Base-by-base conservation (phyloP, 1,140 invertebrate species). In the Lanistes nyassanus region DNA sequence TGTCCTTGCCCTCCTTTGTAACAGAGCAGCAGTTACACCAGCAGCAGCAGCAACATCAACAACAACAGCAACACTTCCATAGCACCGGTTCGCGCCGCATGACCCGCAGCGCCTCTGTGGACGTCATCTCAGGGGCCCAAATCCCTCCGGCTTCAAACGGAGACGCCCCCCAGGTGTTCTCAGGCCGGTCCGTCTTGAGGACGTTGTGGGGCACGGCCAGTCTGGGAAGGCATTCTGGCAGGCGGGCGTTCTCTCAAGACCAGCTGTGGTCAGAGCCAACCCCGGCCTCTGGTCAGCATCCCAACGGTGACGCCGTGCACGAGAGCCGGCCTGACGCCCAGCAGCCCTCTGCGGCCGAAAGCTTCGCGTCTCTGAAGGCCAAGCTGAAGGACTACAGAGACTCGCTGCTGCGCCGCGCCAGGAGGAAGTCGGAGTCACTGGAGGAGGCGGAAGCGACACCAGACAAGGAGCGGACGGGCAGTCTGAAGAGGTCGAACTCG, bases 371-470 rank as follows among this genome's bases (percentile, higher is more conserved):
- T 3, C 68, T 87, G 13, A 87, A 87, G 72, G 82, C 84, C 13
- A 86, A 86, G 73, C 76, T 87, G 13, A 82, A 84, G 68, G 84
- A 83, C n/a, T 87, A 84, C 78, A 77, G 83, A 55, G 86, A 86
- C 69, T 79, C 79, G 65, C 73, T 87, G 26, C 68, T 87, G 19
- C 83, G 76, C 36, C 80, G 80, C 64, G 68, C 74, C 51, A 71
- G 72, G 29, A 79, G 80, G 29, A 70, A 66, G 58, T 53, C 55
- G 1, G 65, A 69, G 26, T 55, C 65, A 9, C 58, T 42, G 69
- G 65, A n/a, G 56, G 36, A 36, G 42, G 39, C 23, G 56, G 29
- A 21, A 0, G 64, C 65, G 34, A 69, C 21, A 13, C 47, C 68
- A 29, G 76, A 76, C 31, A 75, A 72, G 62, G 75, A 71, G 19